These are phyloP conservation scores for Pseudocheirus occidentalis DNA, from an alignment of 2,797 vertebrate genomes.

Conservation along the genomic window DNA sequence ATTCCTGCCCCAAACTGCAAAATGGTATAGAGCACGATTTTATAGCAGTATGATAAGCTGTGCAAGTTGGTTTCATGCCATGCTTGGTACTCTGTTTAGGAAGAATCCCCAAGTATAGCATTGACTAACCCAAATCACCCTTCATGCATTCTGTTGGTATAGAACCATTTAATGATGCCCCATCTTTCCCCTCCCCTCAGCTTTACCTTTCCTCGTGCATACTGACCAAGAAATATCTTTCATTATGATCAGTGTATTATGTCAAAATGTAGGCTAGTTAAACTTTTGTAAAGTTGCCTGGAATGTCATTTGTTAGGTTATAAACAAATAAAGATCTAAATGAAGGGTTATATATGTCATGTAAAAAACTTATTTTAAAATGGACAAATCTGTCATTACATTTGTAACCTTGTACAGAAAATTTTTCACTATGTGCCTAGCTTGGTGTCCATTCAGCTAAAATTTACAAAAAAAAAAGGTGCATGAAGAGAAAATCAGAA, in stretches of 20 bases:
- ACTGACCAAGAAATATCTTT: slow-evolving; percentile 82
- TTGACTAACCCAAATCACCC: slow-evolving; percentile 58
- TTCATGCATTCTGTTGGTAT: slow-evolving; percentile 60
- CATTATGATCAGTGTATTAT: slow-evolving; percentile 80
- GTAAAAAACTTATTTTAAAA: slow-evolving; percentile 82
- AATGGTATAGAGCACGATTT: slow-evolving; percentile 70
- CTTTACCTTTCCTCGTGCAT: slow-evolving; percentile 82
- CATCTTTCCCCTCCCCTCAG: slow-evolving; percentile 43
- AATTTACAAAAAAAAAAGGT: slow-evolving; percentile 83
- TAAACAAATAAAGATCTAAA: slow-evolving; percentile 78
- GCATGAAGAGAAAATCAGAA: slow-evolving; percentile 87
- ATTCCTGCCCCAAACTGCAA: slow-evolving; percentile 69
- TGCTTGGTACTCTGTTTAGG: slow-evolving; percentile 70
- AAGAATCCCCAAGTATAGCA: slow-evolving; percentile 64
- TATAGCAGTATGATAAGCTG: slow-evolving; percentile 70
- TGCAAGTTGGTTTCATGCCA: slow-evolving; percentile 67
- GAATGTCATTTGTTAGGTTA: slow-evolving; percentile 84
- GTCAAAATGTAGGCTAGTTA: slow-evolving; percentile 83
- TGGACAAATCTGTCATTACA: slow-evolving; percentile 80
- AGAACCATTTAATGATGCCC: slow-evolving; percentile 73
- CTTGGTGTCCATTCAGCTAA: slow-evolving; percentile 88
- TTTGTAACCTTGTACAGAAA: slow-evolving; percentile 88
- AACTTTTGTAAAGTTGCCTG: slow-evolving; percentile 84
- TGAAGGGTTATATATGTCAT: slow-evolving; percentile 82
- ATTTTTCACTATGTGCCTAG: slow-evolving; percentile 90